Percentiles rank a stretch among this genome's conserved stretches.
These are phyloP conservation scores for Hoplodrina ambigua DNA, from an alignment of 2,888 invertebrate species.

Conservation along the genomic window DNA sequence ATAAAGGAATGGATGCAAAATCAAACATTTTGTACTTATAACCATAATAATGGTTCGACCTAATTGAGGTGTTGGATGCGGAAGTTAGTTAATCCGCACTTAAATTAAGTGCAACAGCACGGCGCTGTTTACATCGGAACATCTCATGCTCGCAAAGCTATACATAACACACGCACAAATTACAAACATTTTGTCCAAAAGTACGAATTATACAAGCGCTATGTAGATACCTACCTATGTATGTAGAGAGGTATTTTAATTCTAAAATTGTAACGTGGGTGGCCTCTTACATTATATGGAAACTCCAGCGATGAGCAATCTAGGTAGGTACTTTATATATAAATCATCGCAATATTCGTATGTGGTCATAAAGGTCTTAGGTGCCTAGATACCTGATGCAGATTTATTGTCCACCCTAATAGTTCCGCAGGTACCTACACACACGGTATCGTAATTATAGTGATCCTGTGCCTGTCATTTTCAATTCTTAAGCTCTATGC, in stretches of 20 bases:
- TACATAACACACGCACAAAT: conserved; percentile 1
- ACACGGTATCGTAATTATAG: conserved; percentile 36
- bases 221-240: conserved; percentile 12
- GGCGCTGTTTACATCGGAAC: conserved; percentile 34
- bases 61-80: conserved; percentile 32
- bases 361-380: conserved; percentile 40
- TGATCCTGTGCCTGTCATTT: conserved; percentile 54
- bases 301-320: conserved; percentile 53
- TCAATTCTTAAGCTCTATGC: conserved; percentile 53
- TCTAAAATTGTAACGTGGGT: conserved; percentile 73
- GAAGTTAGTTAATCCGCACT: conserved; percentile 38
- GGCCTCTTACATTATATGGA: conserved; percentile 40
- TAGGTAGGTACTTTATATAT: conserved; percentile 4
- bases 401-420: conserved; percentile 51
- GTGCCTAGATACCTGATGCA: conserved; percentile 35
- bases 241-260: conserved; percentile 48
- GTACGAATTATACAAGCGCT: background rate
- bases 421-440: conserved; percentile 21
- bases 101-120: conserved; percentile 32
- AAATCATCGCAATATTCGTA: conserved; percentile 24
- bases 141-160: background rate
- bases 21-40: conserved; percentile 31
- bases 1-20: conserved; percentile 43
- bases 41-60: conserved; percentile 28
- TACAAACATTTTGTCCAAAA: background rate